Conservation (phyloP, 2,113 vertebrate genomes). For the Gracilinanus agilis region DNA sequence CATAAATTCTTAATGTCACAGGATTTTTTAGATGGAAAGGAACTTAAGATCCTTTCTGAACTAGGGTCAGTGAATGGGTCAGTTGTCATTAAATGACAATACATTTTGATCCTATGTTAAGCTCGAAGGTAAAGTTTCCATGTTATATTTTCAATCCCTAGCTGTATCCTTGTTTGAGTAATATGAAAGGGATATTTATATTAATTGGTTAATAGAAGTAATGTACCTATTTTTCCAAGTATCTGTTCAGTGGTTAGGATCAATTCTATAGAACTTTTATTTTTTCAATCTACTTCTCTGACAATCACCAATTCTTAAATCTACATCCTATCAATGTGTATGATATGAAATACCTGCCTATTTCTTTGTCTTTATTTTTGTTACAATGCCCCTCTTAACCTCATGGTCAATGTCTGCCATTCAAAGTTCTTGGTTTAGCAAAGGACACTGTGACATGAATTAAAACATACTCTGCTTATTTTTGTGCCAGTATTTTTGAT, state of each 20-base stretch:
- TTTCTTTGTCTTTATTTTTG: slow-evolving; percentile 24
- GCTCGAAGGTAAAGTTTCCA: neutral
- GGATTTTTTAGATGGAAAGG: neutral
- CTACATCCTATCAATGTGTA: neutral
- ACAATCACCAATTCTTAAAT: neutral
- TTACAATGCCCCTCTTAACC: neutral
- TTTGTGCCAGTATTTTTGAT: slow-evolving; percentile 15
- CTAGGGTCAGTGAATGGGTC: neutral
- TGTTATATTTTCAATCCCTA: neutral
- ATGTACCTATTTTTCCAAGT: neutral
- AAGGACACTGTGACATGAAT: slow-evolving; percentile 7
- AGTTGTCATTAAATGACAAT: neutral
- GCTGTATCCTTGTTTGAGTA: neutral
- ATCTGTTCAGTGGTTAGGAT: neutral
- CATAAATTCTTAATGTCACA: neutral
- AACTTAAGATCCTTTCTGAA: neutral
- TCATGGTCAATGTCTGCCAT: neutral
- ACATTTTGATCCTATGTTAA: neutral
- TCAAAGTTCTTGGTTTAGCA: slow-evolving; percentile 22
- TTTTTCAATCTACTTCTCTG: neutral
- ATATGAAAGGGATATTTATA: neutral
- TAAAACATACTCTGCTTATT: neutral
- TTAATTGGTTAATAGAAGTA: neutral
- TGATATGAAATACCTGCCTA: neutral
- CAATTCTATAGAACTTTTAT: neutral